Evolutionary conservation across 2,888 invertebrate species (phyloP).

Genomic region (Seira musarum): DNA sequence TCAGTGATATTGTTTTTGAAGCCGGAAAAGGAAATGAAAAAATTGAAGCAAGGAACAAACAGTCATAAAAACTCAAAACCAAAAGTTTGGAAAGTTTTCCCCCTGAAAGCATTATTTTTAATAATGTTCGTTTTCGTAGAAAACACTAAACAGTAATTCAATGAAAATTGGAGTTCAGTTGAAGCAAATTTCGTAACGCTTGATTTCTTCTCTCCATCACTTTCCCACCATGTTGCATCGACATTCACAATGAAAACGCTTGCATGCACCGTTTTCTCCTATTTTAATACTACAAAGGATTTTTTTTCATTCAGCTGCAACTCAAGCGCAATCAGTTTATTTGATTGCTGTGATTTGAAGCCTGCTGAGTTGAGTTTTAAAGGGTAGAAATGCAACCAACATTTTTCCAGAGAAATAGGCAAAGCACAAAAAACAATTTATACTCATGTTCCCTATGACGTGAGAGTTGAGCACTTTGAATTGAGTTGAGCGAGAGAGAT

Average conservation of each 20-base stretch:
- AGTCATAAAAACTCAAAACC: neutral
- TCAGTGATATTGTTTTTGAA: neutral
- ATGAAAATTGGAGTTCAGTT: slow-evolving; percentile 40
- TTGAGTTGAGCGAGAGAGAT: neutral
- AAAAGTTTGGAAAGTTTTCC: slow-evolving; percentile 24
- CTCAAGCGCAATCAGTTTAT: neutral
- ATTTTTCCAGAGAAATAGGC: slow-evolving; percentile 24
- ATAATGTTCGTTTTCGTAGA: neutral
- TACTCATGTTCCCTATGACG: no score
- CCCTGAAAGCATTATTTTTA: slow-evolving; percentile 19
- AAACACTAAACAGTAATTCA: slow-evolving; percentile 34
- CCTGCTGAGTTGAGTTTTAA: slow-evolving; percentile 5
- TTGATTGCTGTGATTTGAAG: neutral
- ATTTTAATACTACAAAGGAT: no score
- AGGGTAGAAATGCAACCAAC: slow-evolving; percentile 41
- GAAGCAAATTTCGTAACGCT: slow-evolving; percentile 31
- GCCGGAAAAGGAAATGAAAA: neutral
- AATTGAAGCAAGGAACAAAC: no score
- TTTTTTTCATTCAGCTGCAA: neutral
- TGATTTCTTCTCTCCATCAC: slow-evolving; percentile 33
- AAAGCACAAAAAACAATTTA: slow-evolving; percentile 18
- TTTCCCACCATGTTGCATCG: neutral
- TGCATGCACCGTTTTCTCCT: no score
- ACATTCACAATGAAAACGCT: no score
- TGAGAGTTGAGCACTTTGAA: no score